These are phyloP conservation scores for Drosophila rufa DNA, from an alignment of 1,140 invertebrate species.

Conservation along the genomic window DNA sequence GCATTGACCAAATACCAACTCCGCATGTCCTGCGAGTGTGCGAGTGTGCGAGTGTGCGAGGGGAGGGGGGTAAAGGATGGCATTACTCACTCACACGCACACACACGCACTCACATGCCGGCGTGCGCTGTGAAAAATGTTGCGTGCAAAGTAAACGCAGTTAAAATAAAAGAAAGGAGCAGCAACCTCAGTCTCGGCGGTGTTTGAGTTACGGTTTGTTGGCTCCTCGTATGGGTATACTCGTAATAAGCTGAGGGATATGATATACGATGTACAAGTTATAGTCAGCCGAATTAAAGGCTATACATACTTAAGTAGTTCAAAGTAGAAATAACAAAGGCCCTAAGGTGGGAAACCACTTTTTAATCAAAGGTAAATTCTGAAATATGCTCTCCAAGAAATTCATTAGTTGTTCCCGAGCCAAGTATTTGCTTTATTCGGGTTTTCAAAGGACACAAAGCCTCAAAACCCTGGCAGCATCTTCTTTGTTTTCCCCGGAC, in stretches of 20 bases:
- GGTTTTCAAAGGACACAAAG: background rate
- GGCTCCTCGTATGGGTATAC: conserved; percentile 42
- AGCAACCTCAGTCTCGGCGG: conserved; percentile 33
- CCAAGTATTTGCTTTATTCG: background rate
- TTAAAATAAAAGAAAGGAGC: conserved; percentile 13
- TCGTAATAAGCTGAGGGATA: conserved; percentile 40
- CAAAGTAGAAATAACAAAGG: background rate
- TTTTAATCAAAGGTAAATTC: too few relatives aligned
- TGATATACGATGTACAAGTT: conserved; percentile 15
- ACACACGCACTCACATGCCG: conserved; percentile 1
- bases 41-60: background rate
- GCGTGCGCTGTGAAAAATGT: conserved; percentile 59
- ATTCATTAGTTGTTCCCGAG: background rate
- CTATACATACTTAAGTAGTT: too few relatives aligned
- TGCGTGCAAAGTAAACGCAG: conserved; percentile 54
- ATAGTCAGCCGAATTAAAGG: conserved; percentile 7
- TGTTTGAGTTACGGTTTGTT: conserved; percentile 57
- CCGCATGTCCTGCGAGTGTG: conserved; percentile 22
- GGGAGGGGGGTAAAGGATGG: background rate
- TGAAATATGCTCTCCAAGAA: too few relatives aligned
- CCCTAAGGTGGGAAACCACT: too few relatives aligned
- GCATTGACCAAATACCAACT: conserved; percentile 67
- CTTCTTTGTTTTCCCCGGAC: background rate
- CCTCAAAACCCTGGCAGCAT: too few relatives aligned
- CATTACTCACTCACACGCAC: conserved; percentile 37